Evolutionary conservation across 64 coral and sea anemone genomes (phyloP), one percentile per base, ranked within the genome.

Genomic region (Trachythela sp.): DNA sequence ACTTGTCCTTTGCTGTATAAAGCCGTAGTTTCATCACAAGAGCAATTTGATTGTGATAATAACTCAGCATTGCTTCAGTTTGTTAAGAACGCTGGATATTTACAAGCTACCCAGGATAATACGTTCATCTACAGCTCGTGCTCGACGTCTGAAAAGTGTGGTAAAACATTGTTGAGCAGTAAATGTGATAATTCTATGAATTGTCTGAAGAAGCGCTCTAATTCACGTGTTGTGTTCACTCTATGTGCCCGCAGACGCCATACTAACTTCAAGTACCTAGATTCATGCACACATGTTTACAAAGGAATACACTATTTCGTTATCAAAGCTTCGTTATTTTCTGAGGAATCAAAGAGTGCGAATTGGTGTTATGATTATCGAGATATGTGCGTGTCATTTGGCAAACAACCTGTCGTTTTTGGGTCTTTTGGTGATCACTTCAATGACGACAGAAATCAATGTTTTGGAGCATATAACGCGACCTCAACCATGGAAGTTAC

Each of bases 351-450:
- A 2, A 87, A 68, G 36, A 48, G 60, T 14, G 33, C 1, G 13
- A 54, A 20, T 60, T 87, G 86, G 86, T 87, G 86, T 36, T 39
- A 87, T 4, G 86, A 87, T 68, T 87, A 87, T n/a, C 86, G 60
- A 39, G 33, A 58, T 32, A 18, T 88, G 0, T 88, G 87, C 13
- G 59, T 72, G 15, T 70, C 87, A 45, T 88, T 36, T 36, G 87
- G 87, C 29, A 58, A 54, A 7, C 87, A 68, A 22, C 87, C 87
- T 0, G 35, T 88, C 39, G 87, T 45, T 11, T 45, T 45, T 11
- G 42, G 42, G 4, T 45, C 42, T 4, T 45, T 45, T 45, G 42
- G 42, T 45, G 4, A 45, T 6, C 42, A 45, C 11, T 45, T 45
- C 42, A 45, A 45, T 11, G 11, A 45, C 11, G 42, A 45, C 42